These are phyloP conservation scores for Tigriopus japonicus DNA, from an alignment of 1,140 invertebrate genomes.

Conservation along the genomic window DNA sequence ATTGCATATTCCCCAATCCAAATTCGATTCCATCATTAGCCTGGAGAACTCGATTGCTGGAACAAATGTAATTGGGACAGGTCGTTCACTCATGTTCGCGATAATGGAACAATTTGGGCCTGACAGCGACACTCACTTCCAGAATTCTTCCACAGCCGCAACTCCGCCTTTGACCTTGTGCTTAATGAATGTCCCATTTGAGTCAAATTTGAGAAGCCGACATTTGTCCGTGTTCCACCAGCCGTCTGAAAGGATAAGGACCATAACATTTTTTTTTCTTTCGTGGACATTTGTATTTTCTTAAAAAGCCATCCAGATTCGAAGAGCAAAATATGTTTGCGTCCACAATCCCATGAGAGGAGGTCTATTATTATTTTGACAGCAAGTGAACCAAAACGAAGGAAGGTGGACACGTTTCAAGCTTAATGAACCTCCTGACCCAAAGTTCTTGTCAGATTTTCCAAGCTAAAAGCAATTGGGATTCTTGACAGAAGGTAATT, in stretches of 20 bases:
- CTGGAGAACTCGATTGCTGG: slow-evolving; percentile 61
- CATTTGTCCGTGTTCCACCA: slow-evolving; percentile 36
- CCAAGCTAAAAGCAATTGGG: no score
- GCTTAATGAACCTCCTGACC: no score
- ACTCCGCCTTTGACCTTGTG: not conserved
- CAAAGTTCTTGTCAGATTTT: no score
- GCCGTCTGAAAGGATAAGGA: slow-evolving; percentile 27
- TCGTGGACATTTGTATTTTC: no score
- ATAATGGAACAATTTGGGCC: not conserved
- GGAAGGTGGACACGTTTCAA: no score
- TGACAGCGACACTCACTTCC: slow-evolving; percentile 25
- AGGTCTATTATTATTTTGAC: no score
- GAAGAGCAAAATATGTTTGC: no score
- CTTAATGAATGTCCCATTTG: not conserved
- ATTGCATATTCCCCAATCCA: slow-evolving; percentile 53
- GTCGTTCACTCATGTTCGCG: not conserved
- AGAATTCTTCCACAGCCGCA: slow-evolving; percentile 29
- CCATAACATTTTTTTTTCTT: no score
- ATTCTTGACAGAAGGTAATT: no score
- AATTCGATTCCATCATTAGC: slow-evolving; percentile 59
- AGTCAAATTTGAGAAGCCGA: slow-evolving; percentile 20
- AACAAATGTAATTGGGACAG: slow-evolving; percentile 18
- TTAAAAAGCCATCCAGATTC: no score
- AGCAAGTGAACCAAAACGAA: no score
- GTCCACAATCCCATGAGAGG: no score